Evolutionary conservation across 2,888 invertebrate genomes (phyloP), one percentile per base, ranked within the genome.

Genomic region (Platycheirus albimanus): DNA sequence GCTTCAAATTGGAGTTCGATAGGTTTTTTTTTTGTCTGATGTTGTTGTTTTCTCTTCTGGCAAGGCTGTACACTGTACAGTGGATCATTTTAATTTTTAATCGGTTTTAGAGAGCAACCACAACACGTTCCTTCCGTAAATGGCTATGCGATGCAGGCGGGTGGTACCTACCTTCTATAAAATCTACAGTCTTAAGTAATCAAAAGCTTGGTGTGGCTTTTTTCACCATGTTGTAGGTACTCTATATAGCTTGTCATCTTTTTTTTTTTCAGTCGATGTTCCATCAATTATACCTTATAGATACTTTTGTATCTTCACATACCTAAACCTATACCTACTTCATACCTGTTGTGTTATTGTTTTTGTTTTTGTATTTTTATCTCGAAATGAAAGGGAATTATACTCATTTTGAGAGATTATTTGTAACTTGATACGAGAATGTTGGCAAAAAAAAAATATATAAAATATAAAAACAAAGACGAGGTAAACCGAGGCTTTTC

Each of bases 361-460:
- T 24, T 49, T 28, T 24, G 6, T n/a, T 15, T 43, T 43, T 11
- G 10, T 24, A 36, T 20, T 2, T 38, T 58, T 41, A 41, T 72
- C 72, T 58, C 11, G 45, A 75, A 64, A 64, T 76, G 70, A 75
- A 76, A 52, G 70, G 67, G 83, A 74, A 83, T 78, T 75, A 84
- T 79, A 79, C 66, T 70, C 79, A 70, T 79, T 70, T 79, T 79
- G 54, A 79, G 70, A 79, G 84, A 84, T 84, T 84, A 84, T 70
- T 75, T 66, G 84, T 84, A 84, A 84, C 79, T 75, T 66, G 74
- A 84, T 78, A 70, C 33, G 19, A 61, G 30, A 45, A 56, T 54
- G 10, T 17, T n/a, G n/a, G 45, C 19, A 64, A 76, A 74, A 41
- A 61, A 4, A 6, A 2, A 36, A 15, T 15, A 75, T 49, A 51